Evolutionary conservation across 2,113 vertebrate genomes (phyloP).

Genomic region (Semnornis frantzii): DNA sequence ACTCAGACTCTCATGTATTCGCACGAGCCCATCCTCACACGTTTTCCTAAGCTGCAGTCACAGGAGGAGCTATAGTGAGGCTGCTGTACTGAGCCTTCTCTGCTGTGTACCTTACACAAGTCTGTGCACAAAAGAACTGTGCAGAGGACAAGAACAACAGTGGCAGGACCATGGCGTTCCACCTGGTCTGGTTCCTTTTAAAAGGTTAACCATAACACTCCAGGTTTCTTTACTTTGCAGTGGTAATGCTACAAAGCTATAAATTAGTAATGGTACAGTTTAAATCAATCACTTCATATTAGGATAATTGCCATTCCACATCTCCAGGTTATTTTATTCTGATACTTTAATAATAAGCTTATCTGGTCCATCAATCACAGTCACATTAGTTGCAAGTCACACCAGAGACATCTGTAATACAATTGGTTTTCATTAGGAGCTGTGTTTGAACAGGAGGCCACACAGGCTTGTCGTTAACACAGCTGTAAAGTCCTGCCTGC

Average conservation of each 20-base stretch:
- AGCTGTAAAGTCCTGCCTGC: background rate
- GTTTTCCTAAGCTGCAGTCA: background rate
- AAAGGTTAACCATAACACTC: background rate
- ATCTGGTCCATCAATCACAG: background rate
- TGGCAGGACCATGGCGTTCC: background rate
- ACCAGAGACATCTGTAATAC: background rate
- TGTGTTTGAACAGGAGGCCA: background rate
- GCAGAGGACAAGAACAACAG: rapidly evolving
- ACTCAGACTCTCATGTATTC: background rate
- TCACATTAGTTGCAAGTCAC: background rate
- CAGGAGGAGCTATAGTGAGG: background rate
- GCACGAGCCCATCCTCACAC: background rate
- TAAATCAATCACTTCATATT: background rate
- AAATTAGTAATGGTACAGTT: background rate
- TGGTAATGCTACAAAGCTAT: background rate
- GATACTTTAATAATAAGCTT: background rate
- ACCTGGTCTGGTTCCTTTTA: background rate
- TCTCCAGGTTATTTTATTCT: constrained; percentile 4
- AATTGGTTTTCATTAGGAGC: background rate
- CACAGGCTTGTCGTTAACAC: background rate
- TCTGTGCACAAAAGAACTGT: background rate
- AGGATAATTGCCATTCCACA: background rate
- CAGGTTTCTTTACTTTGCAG: background rate
- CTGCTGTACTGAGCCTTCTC: rapidly evolving
- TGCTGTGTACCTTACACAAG: background rate